phyloP scores from a whole-genome alignment of 2,888 invertebrate species.

The Nomada fabriciana region DNA sequence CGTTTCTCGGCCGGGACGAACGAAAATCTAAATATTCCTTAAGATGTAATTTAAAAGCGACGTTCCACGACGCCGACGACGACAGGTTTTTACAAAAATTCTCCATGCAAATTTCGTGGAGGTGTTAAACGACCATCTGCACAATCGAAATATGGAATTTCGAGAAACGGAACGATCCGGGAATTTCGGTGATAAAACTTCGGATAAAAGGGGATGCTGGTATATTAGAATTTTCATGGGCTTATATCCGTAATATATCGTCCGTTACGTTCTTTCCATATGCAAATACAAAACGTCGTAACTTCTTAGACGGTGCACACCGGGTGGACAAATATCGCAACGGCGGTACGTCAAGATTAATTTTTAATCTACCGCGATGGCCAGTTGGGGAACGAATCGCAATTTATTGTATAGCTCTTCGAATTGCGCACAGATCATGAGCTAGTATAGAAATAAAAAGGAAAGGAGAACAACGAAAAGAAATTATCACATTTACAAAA shows the following conservation, averaged over 20 bases:
- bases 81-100: conserved; percentile 8
- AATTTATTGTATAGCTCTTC: conserved; percentile 35
- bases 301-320: conserved; percentile 31
- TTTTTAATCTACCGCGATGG: conserved; percentile 61
- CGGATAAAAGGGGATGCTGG: not conserved
- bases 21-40: conserved; percentile 15
- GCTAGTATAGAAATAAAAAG: conserved; percentile 8
- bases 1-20: not conserved
- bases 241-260: conserved; percentile 44
- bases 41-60: conserved; percentile 17
- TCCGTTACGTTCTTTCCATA: conserved; percentile 13
- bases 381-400: conserved; percentile 2
- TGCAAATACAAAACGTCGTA: conserved; percentile 36
- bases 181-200: conserved; percentile 14
- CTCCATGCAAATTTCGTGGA: not conserved
- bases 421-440: conserved; percentile 26
- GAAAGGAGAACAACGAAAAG: not conserved
- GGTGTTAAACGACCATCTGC: not conserved
- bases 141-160: conserved; percentile 6
- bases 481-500: conserved; percentile 13
- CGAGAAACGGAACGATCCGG: not conserved
- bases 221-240: conserved; percentile 17
- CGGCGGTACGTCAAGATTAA: conserved; percentile 63
- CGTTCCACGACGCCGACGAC: not conserved
- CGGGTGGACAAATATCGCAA: conserved; percentile 49